These are phyloP conservation scores for Nomada flava DNA, from an alignment of 2,888 invertebrate species.

Conservation along the genomic window DNA sequence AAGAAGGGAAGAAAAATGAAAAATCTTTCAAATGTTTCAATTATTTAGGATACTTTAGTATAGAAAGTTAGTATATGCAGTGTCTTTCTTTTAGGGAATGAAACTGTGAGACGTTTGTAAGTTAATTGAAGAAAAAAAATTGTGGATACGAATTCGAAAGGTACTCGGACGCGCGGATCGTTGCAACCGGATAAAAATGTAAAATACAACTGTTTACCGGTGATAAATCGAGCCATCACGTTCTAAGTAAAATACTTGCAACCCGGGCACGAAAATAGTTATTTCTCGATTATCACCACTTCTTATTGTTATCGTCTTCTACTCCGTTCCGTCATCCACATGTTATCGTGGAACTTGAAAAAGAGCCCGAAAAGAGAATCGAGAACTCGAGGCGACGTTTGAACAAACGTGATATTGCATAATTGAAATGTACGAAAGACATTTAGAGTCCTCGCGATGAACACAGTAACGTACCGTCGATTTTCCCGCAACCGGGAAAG, in stretches of 20 bases:
- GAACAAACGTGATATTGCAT: not conserved
- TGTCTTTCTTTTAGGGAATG: no score
- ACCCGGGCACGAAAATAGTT: slow-evolving; percentile 60
- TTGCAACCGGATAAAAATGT: slow-evolving; percentile 37
- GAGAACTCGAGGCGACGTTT: not conserved
- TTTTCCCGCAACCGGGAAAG: slow-evolving; percentile 3
- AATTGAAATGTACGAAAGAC: not conserved
- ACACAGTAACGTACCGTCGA: not conserved
- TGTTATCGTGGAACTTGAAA: slow-evolving; percentile 77
- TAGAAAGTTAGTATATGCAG: no score
- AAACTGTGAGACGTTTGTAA: no score
- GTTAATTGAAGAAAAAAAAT: no score
- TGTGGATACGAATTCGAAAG: no score
- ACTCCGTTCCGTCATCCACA: slow-evolving; percentile 82
- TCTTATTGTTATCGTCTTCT: slow-evolving; percentile 66
- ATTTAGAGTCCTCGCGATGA: slow-evolving; percentile 6
- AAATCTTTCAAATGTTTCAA: no score
- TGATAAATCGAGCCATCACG: slow-evolving; percentile 31
- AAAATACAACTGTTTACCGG: slow-evolving; percentile 31
- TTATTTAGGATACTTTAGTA: no score
- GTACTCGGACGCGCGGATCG: slow-evolving; percentile 18
- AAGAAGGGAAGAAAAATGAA: no score
- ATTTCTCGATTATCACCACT: slow-evolving; percentile 61
- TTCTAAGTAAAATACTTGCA: slow-evolving; percentile 43
- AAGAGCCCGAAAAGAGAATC: slow-evolving; percentile 7